Percentiles rank a stretch among this genome's conserved stretches.
These are phyloP conservation scores for Ichneumoninae sp. DNA, from an alignment of 2,888 invertebrate genomes.

Conservation along the genomic window DNA sequence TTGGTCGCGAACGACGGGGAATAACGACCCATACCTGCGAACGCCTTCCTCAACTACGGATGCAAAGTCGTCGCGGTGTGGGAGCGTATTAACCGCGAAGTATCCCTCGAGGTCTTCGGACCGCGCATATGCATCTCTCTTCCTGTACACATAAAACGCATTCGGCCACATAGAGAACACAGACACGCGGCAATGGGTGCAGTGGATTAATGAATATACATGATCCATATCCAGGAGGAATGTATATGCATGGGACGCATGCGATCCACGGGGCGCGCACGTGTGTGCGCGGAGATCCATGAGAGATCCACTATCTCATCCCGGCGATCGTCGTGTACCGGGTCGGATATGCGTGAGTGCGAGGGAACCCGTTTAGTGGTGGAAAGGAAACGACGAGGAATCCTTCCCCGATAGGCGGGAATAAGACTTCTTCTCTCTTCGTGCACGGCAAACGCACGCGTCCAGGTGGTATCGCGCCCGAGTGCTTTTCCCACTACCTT, in stretches of 20 bases:
- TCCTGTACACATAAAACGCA: slow-evolving; percentile 5
- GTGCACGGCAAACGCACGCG: slow-evolving; percentile 52
- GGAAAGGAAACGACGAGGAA: slow-evolving; percentile 48
- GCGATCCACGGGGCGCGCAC: no score
- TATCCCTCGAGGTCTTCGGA: slow-evolving; percentile 11
- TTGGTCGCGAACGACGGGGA: slow-evolving; percentile 19
- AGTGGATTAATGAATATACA: slow-evolving; percentile 23
- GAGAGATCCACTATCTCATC: slow-evolving; percentile 23
- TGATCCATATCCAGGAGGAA: slow-evolving; percentile 14
- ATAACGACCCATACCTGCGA: not conserved
- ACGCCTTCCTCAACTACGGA: not conserved
- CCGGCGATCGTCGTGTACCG: slow-evolving; percentile 49
- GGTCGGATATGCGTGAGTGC: slow-evolving; percentile 65
- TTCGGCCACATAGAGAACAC: not conserved
- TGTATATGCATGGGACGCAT: not conserved
- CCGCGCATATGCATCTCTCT: slow-evolving; percentile 7
- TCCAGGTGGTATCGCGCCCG: slow-evolving; percentile 43
- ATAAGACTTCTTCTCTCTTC: slow-evolving; percentile 67
- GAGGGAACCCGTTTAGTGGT: slow-evolving; percentile 73
- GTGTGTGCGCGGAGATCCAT: not conserved
- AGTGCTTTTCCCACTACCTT: slow-evolving; percentile 60
- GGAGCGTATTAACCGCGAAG: slow-evolving; percentile 54
- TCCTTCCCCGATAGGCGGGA: slow-evolving; percentile 68
- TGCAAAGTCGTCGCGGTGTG: slow-evolving; percentile 20
- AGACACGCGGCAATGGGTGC: slow-evolving; percentile 7